Base-by-base conservation (phyloP, 2,888 invertebrate genomes). In the Pseudococcus jackbeardsleyi region DNA sequence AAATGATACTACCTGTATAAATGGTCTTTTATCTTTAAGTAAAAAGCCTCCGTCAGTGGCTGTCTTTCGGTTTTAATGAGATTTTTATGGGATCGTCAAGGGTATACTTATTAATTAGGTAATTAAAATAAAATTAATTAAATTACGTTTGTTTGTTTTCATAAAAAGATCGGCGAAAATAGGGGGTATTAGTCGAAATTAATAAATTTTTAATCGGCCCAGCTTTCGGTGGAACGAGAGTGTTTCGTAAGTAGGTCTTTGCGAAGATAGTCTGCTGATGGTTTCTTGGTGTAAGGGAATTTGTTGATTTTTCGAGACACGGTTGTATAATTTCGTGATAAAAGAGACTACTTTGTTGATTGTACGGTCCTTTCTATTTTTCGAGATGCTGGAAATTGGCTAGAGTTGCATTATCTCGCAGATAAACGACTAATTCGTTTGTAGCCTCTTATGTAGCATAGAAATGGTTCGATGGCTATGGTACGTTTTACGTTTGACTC, bases 41-140 rank as follows among this genome's bases (percentile, higher is more conserved):
- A 79, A 42, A 79, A 79, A 79, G 79, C 42, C 79, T 42, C n/a
- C 42, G 42, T 42, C 39, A 79, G 26, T 33, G 26, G 26, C 26
- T 33, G 26, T 33, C 26, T 33, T 33, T 33, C 26, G 26, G 26
- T 79, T 72, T 72, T 79, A 79, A 79, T 79, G 79, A 79, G 79
- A 79, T 79, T 79, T 79, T 79, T 79, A 42, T 42, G 26, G 46
- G 0, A n/a, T 42, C 79, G 42, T 72, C 4, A 46, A 79, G 79
- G 79, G 79, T 15, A 19, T 42, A 79, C 42, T 79, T 79, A 79
- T 79, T 79, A 79, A 79, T 79, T 42, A 79, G 42, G 79, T 79
- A 79, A 79, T 79, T 79, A 79, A 79, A 79, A 42, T 33, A 26
- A 79, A 42, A 79, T 79, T 79, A 79, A 79, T 79, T 79, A 79